phyloP scores from a whole-genome alignment of 2,797 vertebrate species.

The Characodon lateralis region DNA sequence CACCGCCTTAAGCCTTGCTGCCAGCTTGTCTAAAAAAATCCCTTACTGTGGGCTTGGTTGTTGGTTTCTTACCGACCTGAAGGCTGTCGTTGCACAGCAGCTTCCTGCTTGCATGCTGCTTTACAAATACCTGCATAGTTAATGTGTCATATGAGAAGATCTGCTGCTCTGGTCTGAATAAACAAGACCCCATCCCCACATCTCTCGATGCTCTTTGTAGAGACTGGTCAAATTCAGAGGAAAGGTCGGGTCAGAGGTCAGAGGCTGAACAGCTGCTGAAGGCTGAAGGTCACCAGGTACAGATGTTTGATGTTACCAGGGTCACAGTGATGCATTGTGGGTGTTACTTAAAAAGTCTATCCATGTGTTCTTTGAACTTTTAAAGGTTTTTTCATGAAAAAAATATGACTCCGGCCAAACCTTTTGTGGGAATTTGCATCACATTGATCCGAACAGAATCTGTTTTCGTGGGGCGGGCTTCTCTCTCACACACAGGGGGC shows the following conservation, averaged over 20 bases:
- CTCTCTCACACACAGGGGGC: conserved; percentile 26
- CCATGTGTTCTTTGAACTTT: conserved; percentile 69
- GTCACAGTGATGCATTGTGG: conserved; percentile 74
- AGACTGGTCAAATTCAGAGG: conserved; percentile 57
- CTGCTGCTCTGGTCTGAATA: conserved; percentile 34
- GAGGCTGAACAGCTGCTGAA: conserved; percentile 67
- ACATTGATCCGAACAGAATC: conserved; percentile 37
- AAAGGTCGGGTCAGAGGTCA: conserved; percentile 62
- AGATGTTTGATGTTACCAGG: conserved; percentile 78
- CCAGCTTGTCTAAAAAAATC: conserved; percentile 19
- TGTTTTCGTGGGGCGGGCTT: conserved; percentile 26
- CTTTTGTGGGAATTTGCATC: conserved; percentile 43
- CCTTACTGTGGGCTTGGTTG: background rate
- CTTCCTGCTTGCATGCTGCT: conserved; percentile 40
- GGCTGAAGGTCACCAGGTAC: conserved; percentile 75
- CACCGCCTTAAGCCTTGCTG: conserved; percentile 12
- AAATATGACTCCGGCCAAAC: conserved; percentile 32
- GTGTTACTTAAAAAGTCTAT: conserved; percentile 58
- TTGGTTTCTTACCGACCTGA: conserved; percentile 22
- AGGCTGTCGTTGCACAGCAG: conserved; percentile 9
- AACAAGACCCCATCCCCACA: conserved; percentile 35
- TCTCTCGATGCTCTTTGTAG: conserved; percentile 22
- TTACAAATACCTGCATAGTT: conserved; percentile 54
- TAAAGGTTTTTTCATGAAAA: conserved; percentile 37
- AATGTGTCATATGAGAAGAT: conserved; percentile 46